phyloP scores from a whole-genome alignment of 2,113 vertebrate genomes.

The Dicrurus megarhynchus region DNA sequence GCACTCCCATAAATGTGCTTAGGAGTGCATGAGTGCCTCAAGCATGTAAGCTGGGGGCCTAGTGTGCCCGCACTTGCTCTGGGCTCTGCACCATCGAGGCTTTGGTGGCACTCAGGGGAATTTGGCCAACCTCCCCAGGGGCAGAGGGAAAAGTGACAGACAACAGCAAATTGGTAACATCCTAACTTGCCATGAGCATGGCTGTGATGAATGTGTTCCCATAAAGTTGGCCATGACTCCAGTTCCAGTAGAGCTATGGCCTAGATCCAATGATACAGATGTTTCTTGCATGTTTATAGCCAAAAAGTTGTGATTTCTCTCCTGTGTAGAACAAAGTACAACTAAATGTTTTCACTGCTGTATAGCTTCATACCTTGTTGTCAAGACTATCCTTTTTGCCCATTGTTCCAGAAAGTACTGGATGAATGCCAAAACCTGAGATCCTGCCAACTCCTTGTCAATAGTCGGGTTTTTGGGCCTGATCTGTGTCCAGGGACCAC shows the following conservation, averaged over 20 bases:
- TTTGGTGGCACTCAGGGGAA: not conserved
- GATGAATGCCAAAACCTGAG: constrained; percentile 94
- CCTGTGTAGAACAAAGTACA: not conserved
- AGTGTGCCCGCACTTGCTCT: not conserved
- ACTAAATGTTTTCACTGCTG: not conserved
- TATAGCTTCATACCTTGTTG: constrained; percentile 25
- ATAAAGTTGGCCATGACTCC: not conserved
- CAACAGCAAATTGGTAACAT: not conserved
- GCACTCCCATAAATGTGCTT: not conserved
- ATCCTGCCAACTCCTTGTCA: constrained; percentile 89
- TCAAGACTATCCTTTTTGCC: constrained; percentile 72
- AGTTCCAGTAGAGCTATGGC: not conserved
- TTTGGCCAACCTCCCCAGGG: not conserved
- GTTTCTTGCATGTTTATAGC: not conserved
- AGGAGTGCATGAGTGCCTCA: not conserved
- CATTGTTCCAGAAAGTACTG: constrained; percentile 88
- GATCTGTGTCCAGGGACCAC: constrained; percentile 91
- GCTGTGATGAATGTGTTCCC: not conserved
- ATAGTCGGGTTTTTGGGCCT: constrained; percentile 90
- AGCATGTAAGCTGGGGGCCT: not conserved
- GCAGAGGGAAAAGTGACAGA: not conserved
- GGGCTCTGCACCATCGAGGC: not conserved
- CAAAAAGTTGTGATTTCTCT: not conserved
- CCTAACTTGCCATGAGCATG: not conserved
- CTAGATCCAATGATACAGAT: not conserved